A percentile compares a stretch with the other conserved stretches of the same genome.
Conservation (phyloP, 2,113 vertebrate genomes). For the Columbina picui region DNA sequence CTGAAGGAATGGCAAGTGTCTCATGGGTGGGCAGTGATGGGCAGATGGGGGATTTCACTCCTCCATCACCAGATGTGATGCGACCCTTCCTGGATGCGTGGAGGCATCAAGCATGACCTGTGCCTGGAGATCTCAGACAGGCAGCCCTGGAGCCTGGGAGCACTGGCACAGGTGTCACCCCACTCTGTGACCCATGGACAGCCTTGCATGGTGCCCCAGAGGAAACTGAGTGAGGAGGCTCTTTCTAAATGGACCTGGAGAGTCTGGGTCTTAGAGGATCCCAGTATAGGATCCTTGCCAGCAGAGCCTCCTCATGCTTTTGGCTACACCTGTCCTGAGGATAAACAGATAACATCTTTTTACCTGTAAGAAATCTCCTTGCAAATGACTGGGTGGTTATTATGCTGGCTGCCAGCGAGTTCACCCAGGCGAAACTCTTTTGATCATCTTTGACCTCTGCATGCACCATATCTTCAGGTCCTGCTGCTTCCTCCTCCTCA, state of each 20-base stretch:
- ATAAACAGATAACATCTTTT: not conserved
- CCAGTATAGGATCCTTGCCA: not conserved
- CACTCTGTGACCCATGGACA: not conserved
- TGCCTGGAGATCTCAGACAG: not conserved
- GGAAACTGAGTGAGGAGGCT: not conserved
- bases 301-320: not conserved
- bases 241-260: accelerated
- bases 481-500: not conserved
- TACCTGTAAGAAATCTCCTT: not conserved
- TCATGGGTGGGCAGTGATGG: not conserved
- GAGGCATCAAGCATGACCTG: not conserved
- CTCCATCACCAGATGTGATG: not conserved
- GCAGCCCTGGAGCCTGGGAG: not conserved
- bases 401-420: not conserved
- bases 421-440: not conserved
- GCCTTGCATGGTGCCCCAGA: accelerated
- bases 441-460: not conserved
- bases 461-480: not conserved
- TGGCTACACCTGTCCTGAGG: not conserved
- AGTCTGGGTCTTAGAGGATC: not conserved
- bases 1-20: not conserved
- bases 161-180: not conserved
- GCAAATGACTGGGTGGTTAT: not conserved
- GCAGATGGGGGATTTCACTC: not conserved
- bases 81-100: not conserved